Evolutionary conservation across 2,113 vertebrate genomes (phyloP).

Genomic region (Hirundichthys speculiger): DNA sequence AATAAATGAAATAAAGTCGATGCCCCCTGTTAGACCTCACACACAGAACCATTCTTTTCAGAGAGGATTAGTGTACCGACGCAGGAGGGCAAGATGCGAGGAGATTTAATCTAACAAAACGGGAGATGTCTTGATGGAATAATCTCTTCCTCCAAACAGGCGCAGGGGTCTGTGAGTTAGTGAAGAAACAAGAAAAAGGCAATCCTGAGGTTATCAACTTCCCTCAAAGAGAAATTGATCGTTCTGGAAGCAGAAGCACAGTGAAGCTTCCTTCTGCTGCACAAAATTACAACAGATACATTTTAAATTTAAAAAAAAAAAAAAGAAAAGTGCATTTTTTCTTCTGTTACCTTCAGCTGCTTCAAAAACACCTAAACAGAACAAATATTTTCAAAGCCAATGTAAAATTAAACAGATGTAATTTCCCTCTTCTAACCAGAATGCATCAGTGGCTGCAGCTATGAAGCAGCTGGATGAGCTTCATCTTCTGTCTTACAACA

Average conservation of each 20-base stretch:
- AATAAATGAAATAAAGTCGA: slow-evolving; percentile 34
- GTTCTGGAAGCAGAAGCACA: slow-evolving; percentile 5
- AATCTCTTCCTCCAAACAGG: slow-evolving; percentile 54
- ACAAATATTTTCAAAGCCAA: too few species aligned
- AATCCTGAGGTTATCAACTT: background rate
- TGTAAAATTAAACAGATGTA: too few species aligned
- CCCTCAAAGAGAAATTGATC: slow-evolving; percentile 25
- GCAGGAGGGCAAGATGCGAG: slow-evolving; percentile 35
- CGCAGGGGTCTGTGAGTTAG: slow-evolving; percentile 29
- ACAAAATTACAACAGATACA: too few species aligned
- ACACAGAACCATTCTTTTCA: slow-evolving; percentile 40
- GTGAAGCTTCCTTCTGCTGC: background rate
- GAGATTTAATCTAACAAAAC: slow-evolving; percentile 68
- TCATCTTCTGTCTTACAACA: too few species aligned
- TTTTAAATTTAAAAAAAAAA: too few species aligned
- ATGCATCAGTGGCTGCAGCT: too few species aligned
- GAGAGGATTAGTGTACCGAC: slow-evolving; percentile 62
- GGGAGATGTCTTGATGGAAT: slow-evolving; percentile 65
- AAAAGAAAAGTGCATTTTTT: too few species aligned
- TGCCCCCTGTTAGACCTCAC: slow-evolving; percentile 42
- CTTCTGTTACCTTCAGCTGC: too few species aligned
- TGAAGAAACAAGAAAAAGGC: slow-evolving; percentile 19
- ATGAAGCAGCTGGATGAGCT: too few species aligned
- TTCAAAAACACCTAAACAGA: too few species aligned
- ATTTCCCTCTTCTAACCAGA: too few species aligned